Evolutionary conservation across 2,113 vertebrate genomes (phyloP).

Genomic region (Centropristis striata): DNA sequence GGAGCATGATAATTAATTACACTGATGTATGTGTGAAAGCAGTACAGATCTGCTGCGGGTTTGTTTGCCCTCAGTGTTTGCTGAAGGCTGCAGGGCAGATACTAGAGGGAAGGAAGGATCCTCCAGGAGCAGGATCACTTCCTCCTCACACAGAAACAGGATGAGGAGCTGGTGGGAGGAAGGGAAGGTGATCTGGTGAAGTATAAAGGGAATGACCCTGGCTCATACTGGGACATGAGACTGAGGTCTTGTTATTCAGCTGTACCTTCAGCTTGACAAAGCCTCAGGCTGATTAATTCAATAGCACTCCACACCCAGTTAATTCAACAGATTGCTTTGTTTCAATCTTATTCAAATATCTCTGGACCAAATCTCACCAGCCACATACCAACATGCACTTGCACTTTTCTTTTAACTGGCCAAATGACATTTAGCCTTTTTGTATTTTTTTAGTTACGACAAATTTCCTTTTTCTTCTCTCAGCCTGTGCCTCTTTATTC

Average conservation of each 20-base stretch:
- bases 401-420: not conserved
- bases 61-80: conserved; percentile 67
- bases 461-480: not conserved
- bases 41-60: conserved; percentile 28
- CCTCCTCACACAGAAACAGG: conserved; percentile 36
- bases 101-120: conserved; percentile 16
- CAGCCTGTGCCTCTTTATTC: not conserved
- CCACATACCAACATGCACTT: conserved; percentile 16
- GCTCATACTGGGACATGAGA: conserved; percentile 41
- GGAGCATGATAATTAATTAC: conserved; percentile 5
- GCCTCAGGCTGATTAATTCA: conserved; percentile 30
- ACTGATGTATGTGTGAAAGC: conserved; percentile 1
- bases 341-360: conserved; percentile 26
- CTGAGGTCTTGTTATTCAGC: conserved; percentile 2
- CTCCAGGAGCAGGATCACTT: conserved; percentile 50
- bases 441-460: not conserved
- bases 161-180: conserved; percentile 10
- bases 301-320: conserved; percentile 22
- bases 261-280: conserved; percentile 11
- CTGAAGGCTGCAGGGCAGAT: conserved; percentile 42
- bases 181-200: conserved; percentile 35
- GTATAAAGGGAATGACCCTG: conserved; percentile 37
- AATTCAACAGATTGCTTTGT: conserved; percentile 33
- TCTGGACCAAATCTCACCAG: not conserved
- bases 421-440: not conserved